phyloP scores from a whole-genome alignment of 2,113 vertebrate species.

The Taurulus bubalis region DNA sequence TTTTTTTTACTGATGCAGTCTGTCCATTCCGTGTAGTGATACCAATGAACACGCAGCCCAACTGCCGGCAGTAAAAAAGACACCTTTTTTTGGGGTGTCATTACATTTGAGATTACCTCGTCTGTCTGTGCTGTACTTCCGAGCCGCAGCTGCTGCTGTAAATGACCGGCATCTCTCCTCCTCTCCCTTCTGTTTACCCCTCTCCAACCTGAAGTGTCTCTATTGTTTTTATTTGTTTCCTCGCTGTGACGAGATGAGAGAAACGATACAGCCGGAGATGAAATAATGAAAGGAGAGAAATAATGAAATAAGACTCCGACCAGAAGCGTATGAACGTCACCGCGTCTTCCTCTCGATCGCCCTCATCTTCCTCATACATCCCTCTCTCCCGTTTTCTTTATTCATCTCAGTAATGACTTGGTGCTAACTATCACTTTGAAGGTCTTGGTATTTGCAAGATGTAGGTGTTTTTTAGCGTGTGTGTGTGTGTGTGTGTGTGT shows the following conservation, averaged over 20 bases:
- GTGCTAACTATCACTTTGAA: constrained; percentile 69
- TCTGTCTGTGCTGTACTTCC: constrained; percentile 31
- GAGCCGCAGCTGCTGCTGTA: constrained; percentile 30
- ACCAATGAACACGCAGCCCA: not conserved
- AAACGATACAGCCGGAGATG: constrained; percentile 51
- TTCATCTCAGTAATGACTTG: constrained; percentile 43
- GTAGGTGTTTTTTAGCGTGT: constrained; percentile 62
- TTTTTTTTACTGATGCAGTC: not conserved
- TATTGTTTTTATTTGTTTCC: constrained; percentile 64
- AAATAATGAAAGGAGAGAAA: constrained; percentile 48
- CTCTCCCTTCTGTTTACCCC: constrained; percentile 50
- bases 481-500: constrained; percentile 14
- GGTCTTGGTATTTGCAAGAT: constrained; percentile 57
- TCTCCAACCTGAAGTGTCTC: constrained; percentile 50
- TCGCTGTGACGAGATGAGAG: constrained; percentile 48
- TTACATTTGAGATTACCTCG: constrained; percentile 30
- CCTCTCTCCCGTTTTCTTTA: not conserved
- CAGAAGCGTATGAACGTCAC: constrained; percentile 3
- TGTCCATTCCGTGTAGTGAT: not conserved
- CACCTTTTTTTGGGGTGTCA: constrained; percentile 13
- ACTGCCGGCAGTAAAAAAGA: constrained; percentile 25
- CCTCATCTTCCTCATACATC: constrained; percentile 1
- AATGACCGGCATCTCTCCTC: constrained; percentile 39
- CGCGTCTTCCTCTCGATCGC: constrained; percentile 12
- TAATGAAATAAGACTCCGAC: constrained; percentile 18